Percentiles rank a stretch among this genome's conserved stretches.
These are phyloP conservation scores for Drosophila mimica DNA, from an alignment of 2,888 invertebrate genomes.

Conservation along the genomic window DNA sequence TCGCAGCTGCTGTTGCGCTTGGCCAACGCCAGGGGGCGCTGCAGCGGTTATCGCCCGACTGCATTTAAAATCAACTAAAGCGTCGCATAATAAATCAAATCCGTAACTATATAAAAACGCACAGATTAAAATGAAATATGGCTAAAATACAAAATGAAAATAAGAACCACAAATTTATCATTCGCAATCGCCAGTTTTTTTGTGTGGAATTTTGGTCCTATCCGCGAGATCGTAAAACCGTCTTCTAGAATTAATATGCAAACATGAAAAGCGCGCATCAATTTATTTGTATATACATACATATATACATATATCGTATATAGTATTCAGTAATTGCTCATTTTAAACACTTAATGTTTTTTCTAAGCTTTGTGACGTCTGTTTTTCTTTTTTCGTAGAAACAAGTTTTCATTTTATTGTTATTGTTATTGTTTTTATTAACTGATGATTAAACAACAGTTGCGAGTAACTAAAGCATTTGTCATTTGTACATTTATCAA, in stretches of 20 bases:
- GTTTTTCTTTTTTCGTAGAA: conserved; percentile 1
- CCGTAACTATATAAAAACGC: conserved; percentile 31
- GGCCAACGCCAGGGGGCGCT: conserved; percentile 56
- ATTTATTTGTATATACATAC: conserved; percentile 56
- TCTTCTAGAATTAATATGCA: conserved; percentile 36
- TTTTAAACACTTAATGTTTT: conserved; percentile 11
- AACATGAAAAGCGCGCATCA: conserved; percentile 32
- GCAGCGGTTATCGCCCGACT: conserved; percentile 40
- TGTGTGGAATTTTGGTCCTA: conserved; percentile 8
- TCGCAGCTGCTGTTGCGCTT: conserved; percentile 17
- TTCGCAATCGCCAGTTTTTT: neutral
- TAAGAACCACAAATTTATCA: neutral
- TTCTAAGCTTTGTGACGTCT: conserved; percentile 30
- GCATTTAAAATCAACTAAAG: conserved; percentile 6
- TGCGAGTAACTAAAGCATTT: conserved; percentile 35
- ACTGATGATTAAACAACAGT: conserved; percentile 32
- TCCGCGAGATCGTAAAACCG: conserved; percentile 26
- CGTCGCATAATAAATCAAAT: conserved; percentile 49
- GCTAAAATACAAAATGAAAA: neutral
- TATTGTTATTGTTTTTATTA: neutral
- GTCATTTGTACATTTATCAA: conserved; percentile 48
- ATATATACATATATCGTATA: conserved; percentile 7
- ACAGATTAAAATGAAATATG: conserved; percentile 15
- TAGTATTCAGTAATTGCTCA: conserved; percentile 6
- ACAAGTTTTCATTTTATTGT: conserved; percentile 13